Base-by-base conservation (phyloP, 2,888 invertebrate species). In the Heliconius sara region DNA sequence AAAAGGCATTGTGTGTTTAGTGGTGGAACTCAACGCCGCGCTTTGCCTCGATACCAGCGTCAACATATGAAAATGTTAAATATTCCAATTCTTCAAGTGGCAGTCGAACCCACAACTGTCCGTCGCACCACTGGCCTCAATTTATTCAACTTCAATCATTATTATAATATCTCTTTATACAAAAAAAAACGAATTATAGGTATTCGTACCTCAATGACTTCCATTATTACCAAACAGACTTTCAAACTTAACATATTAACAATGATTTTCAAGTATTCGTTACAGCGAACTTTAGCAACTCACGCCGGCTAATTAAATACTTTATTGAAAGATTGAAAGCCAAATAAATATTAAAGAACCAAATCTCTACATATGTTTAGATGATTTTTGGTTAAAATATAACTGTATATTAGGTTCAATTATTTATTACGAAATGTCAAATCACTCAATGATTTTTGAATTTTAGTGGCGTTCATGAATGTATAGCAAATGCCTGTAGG, bases 231-330 rank as follows among this genome's bases (percentile, higher is more conserved):
- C 82, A 80, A 84, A 89, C 89, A 25, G 70, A 73, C 73, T 89
- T 90, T 88, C 85, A 81, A 90, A 91, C 88, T 90, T 88, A 70
- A 89, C 88, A 87, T 87, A 91, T 89, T 90, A 90, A 88, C 90
- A 87, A 86, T 87, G 86, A 88, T 89, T 88, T 88, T 86, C 85
- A 86, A 84, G 82, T 83, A 82, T 84, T 84, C 79, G 82, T 83
- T 84, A 79, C 84, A 81, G 85, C 83, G 43, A 73, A 81, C 79
- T 88, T 87, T 82, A 88, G 92, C 92, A 89, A 92, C 88, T 92
- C 92, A 92, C 90, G 84, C 84, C 77, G 79, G 83, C 89, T 92
- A 92, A 92, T 92, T 92, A 90, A 86, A 87, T 76, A 79, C 77
- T 60, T 83, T 78, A 82, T 82, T 85, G 84, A 76, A 73, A 25